Percentiles rank a stretch among this genome's conserved stretches.
Evolutionary conservation across 2,888 invertebrate species (phyloP).

Genomic region (Zygogramma bicolorata): DNA sequence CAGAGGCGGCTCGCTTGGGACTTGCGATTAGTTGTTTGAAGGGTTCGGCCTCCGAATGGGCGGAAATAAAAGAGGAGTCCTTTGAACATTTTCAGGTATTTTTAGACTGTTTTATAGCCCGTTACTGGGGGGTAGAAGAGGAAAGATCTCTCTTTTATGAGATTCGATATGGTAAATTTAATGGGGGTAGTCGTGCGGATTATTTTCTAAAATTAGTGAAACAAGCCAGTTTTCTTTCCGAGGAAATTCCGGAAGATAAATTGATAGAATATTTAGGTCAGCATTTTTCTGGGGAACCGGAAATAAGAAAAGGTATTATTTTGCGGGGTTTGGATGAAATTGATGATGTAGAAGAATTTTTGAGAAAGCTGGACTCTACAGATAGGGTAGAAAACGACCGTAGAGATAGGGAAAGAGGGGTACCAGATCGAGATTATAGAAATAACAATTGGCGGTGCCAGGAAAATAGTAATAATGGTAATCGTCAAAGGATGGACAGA

Average conservation of each 20-base stretch:
- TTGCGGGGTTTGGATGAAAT: neutral
- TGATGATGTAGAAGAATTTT: conserved; percentile 13
- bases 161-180: conserved; percentile 12
- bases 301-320: neutral
- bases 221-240: neutral
- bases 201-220: conserved; percentile 14
- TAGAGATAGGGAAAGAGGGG: neutral
- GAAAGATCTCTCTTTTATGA: conserved; percentile 15
- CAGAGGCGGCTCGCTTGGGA: conserved; percentile 20
- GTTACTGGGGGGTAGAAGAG: conserved; percentile 14
- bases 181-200: conserved; percentile 4
- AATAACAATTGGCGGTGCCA: no score
- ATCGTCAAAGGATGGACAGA: no score
- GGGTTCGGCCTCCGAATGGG: conserved; percentile 23
- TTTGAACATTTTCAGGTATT: conserved; percentile 8
- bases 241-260: neutral
- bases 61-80: neutral
- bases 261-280: neutral
- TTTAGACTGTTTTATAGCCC: neutral
- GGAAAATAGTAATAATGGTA: no score
- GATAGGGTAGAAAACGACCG: neutral
- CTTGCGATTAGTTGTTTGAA: conserved; percentile 16
- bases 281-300: conserved; percentile 10
- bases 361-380: conserved; percentile 9
- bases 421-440: no score